These are phyloP conservation scores for Clanis bilineata DNA, from an alignment of 2,888 invertebrate genomes.

Conservation along the genomic window DNA sequence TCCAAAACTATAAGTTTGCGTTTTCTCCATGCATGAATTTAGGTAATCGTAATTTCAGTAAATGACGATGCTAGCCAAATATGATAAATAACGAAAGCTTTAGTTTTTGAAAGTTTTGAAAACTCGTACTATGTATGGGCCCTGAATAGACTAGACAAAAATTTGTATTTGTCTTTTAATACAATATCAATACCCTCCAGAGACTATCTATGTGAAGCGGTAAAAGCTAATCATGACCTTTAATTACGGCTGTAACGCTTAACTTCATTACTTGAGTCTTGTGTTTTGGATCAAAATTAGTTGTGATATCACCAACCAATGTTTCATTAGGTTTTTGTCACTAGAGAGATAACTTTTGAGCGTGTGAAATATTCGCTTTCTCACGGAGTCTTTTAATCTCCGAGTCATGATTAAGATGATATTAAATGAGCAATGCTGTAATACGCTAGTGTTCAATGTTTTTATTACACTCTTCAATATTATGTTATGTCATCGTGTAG, in stretches of 20 bases:
- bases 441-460: not conserved
- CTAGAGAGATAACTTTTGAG: not conserved
- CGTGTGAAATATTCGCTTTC: slow-evolving; percentile 9
- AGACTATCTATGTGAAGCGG: not conserved
- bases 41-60: too few species aligned
- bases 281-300: not conserved
- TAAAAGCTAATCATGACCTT: not conserved
- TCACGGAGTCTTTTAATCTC: not conserved
- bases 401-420: not conserved
- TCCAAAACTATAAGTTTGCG: too few species aligned
- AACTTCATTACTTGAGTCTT: not conserved
- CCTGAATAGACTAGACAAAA: too few species aligned
- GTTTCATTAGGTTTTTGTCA: not conserved
- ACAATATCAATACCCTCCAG: too few species aligned
- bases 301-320: not conserved
- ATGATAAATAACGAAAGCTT: too few species aligned
- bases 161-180: too few species aligned
- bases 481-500: not conserved
- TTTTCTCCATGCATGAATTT: too few species aligned
- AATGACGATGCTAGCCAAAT: too few species aligned
- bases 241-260: not conserved
- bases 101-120: too few species aligned
- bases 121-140: too few species aligned
- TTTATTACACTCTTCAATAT: not conserved
- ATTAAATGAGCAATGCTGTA: not conserved